Evolutionary conservation across 2,888 invertebrate species (phyloP).

Genomic region (Aphidoletes aphidimyza): DNA sequence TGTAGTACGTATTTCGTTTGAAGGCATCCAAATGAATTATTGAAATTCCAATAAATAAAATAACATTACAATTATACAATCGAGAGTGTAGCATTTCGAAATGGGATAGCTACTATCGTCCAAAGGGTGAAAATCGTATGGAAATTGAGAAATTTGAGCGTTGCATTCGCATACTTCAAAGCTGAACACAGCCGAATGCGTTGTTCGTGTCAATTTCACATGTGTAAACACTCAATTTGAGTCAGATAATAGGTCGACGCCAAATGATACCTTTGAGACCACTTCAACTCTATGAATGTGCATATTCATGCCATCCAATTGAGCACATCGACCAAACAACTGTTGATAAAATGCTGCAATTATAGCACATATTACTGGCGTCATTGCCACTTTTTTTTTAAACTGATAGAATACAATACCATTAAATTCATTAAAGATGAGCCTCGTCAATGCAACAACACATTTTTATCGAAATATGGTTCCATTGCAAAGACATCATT

Average conservation of each 20-base stretch:
- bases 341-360: slow-evolving; percentile 1
- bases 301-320: no score
- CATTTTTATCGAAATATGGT: not conserved
- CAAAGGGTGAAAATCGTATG: not conserved
- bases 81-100: no score
- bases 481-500: not conserved
- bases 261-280: slow-evolving; percentile 42
- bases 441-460: not conserved
- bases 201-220: slow-evolving; percentile 37
- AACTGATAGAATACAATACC: not conserved
- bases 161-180: not conserved
- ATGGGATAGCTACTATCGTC: not conserved
- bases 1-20: no score
- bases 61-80: no score
- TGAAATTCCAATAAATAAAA: slow-evolving; percentile 9
- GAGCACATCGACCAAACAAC: slow-evolving; percentile 47
- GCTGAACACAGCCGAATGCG: not conserved
- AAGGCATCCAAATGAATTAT: not conserved
- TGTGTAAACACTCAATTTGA: slow-evolving; percentile 9
- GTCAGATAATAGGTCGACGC: slow-evolving; percentile 8
- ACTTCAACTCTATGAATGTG: not conserved
- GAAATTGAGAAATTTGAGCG: not conserved
- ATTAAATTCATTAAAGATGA: slow-evolving; percentile 7
- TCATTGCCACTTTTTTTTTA: not conserved
- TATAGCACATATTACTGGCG: slow-evolving; percentile 14